A percentile compares a stretch with the other conserved stretches of the same genome.
Conservation (phyloP, 37 sponge, comb jelly and placozoan species). For the Spongia lamella region DNA sequence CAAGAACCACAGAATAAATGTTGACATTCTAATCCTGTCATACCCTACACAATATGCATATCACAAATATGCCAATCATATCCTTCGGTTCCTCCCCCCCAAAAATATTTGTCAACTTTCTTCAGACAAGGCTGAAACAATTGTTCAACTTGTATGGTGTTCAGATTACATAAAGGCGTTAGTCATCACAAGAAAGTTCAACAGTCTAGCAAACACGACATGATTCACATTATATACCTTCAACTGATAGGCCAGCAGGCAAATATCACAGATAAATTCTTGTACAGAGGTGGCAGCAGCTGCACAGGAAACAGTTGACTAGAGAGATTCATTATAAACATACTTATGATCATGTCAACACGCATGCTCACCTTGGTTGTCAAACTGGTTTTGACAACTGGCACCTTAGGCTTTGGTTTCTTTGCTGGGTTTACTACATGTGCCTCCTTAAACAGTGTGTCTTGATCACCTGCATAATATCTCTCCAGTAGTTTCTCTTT, state of each 20-base stretch:
- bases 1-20: conserved; percentile 84
- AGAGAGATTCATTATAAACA: background rate
- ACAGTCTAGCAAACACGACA: background rate
- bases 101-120: background rate
- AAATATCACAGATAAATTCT: conserved; percentile 82
- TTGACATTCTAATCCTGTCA: conserved; percentile 87
- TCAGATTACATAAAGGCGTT: background rate
- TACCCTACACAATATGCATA: conserved; percentile 6
- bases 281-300: conserved; percentile 69
- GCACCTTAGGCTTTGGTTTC: conserved; percentile 7
- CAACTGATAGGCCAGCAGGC: conserved; percentile 50
- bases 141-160: background rate
- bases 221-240: background rate
- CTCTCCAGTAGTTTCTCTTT: conserved; percentile 89
- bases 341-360: too few species aligned
- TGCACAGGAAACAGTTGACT: conserved; percentile 65
- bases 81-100: background rate
- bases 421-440: conserved; percentile 66
- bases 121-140: background rate
- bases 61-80: background rate
- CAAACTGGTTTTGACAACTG: too few species aligned
- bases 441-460: conserved; percentile 78
- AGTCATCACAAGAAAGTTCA: background rate
- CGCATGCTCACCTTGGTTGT: too few species aligned
- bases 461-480: conserved; percentile 77